Conservation (phyloP, 2,888 invertebrate species). For the Yponomeuta cagnagella region DNA sequence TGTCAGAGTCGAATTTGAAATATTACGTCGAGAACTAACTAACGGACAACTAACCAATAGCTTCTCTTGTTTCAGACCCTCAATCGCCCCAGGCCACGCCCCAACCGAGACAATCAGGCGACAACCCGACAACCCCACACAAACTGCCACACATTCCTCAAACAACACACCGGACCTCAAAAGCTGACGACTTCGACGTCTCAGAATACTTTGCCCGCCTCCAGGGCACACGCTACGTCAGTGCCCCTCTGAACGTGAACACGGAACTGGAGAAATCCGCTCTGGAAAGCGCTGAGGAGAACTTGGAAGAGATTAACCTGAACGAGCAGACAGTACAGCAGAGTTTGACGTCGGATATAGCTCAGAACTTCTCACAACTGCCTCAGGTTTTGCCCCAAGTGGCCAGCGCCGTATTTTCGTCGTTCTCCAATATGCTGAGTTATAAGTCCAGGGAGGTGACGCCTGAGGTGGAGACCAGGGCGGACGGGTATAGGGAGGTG, state of each 20-base stretch:
- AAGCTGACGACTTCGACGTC: conserved; percentile 65
- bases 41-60: too few relatives aligned
- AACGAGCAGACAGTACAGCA: conserved; percentile 48
- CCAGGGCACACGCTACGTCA: conserved; percentile 63
- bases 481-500: conserved; percentile 30
- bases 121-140: conserved; percentile 21
- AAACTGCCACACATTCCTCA: conserved; percentile 25
- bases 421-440: conserved; percentile 72
- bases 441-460: conserved; percentile 56
- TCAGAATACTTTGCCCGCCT: conserved; percentile 67
- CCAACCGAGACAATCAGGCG: conserved; percentile 41
- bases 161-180: conserved; percentile 21
- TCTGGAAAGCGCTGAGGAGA: conserved; percentile 58
- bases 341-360: conserved; percentile 66
- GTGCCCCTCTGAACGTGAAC: conserved; percentile 55
- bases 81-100: conserved; percentile 38
- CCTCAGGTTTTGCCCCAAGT: conserved; percentile 76
- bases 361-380: conserved; percentile 73
- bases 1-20: too few relatives aligned
- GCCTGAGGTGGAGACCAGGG: conserved; percentile 37
- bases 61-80: conserved; percentile 52
- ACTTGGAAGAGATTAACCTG: conserved; percentile 58
- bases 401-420: conserved; percentile 79
- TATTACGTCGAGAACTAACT: too few relatives aligned
- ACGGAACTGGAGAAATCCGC: conserved; percentile 63